Percentiles rank a stretch among this genome's conserved stretches.
Evolutionary conservation across 2,888 invertebrate species (phyloP).

Genomic region (Leucophora obtusa): DNA sequence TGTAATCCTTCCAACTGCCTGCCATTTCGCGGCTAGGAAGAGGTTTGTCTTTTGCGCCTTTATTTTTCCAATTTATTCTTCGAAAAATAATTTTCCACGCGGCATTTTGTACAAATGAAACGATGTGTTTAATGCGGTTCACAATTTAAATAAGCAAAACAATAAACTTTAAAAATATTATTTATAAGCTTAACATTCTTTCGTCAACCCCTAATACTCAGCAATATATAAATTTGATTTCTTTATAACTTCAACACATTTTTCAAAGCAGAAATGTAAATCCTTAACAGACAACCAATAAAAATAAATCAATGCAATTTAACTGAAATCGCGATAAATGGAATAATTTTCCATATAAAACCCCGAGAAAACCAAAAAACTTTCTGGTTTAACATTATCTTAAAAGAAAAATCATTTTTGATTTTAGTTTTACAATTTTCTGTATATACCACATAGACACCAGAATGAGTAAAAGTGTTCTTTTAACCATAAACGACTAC

Average conservation of each 20-base stretch:
- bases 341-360: slow-evolving; percentile 30
- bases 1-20: too few relatives aligned
- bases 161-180: too few relatives aligned
- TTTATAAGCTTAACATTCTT: neutral
- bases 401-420: slow-evolving; percentile 39
- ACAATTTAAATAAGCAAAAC: too few relatives aligned
- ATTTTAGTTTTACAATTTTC: slow-evolving; percentile 40
- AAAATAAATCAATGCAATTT: slow-evolving; percentile 41
- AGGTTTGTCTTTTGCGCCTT: too few relatives aligned
- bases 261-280: neutral
- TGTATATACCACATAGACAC: slow-evolving; percentile 9
- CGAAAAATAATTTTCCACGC: too few relatives aligned
- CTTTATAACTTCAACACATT: slow-evolving; percentile 27
- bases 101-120: too few relatives aligned
- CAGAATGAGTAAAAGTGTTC: neutral
- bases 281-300: slow-evolving; percentile 18
- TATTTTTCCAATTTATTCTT: too few relatives aligned
- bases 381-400: slow-evolving; percentile 23
- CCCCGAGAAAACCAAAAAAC: slow-evolving; percentile 1
- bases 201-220: neutral
- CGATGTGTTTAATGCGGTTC: too few relatives aligned
- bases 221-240: neutral
- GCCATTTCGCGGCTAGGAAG: too few relatives aligned
- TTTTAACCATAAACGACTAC: neutral
- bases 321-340: slow-evolving; percentile 39